A percentile compares a stretch with the other conserved stretches of the same genome.
Evolutionary conservation across 1,140 invertebrate genomes (phyloP).

Genomic region (Kradibia gibbosae): DNA sequence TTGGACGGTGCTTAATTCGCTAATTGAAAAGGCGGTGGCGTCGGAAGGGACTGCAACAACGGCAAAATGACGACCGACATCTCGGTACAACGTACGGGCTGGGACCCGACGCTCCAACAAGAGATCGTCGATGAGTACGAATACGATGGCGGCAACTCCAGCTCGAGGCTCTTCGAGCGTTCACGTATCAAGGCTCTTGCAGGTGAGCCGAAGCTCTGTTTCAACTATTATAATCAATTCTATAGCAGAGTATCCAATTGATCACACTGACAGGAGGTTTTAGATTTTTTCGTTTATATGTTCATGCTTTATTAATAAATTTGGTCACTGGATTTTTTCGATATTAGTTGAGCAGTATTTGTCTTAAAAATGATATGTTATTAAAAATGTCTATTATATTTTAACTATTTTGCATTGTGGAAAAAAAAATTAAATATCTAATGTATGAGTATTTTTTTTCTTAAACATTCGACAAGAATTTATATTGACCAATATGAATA

Average conservation of each 20-base stretch:
- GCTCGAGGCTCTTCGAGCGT: conserved; percentile 97
- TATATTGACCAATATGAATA: too few species aligned
- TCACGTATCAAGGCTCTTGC: conserved; percentile 98
- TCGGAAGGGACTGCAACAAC: conserved; percentile 23
- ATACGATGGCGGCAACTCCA: conserved; percentile 99
- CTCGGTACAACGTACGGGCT: conserved; percentile 87
- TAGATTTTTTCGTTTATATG: too few species aligned
- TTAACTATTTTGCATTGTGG: too few species aligned
- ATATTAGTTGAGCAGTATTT: too few species aligned
- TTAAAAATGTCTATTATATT: too few species aligned
- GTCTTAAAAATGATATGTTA: too few species aligned
- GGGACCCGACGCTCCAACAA: conserved; percentile 91
- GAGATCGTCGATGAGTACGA: conserved; percentile 96
- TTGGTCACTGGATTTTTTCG: too few species aligned
- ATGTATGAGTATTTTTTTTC: too few species aligned
- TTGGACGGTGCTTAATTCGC: conserved; percentile 64
- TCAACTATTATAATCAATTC: background rate
- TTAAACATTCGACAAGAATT: too few species aligned
- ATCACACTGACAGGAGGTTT: too few species aligned
- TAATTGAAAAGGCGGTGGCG: conserved; percentile 52
- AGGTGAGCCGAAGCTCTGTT: conserved; percentile 75
- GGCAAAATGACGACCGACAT: conserved; percentile 95
- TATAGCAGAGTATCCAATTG: background rate
- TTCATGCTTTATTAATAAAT: too few species aligned
- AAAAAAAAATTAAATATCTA: too few species aligned